A percentile compares a stretch with the other conserved stretches of the same genome.
Evolutionary conservation across 2,113 vertebrate species (phyloP).

Genomic region (Solea senegalensis): DNA sequence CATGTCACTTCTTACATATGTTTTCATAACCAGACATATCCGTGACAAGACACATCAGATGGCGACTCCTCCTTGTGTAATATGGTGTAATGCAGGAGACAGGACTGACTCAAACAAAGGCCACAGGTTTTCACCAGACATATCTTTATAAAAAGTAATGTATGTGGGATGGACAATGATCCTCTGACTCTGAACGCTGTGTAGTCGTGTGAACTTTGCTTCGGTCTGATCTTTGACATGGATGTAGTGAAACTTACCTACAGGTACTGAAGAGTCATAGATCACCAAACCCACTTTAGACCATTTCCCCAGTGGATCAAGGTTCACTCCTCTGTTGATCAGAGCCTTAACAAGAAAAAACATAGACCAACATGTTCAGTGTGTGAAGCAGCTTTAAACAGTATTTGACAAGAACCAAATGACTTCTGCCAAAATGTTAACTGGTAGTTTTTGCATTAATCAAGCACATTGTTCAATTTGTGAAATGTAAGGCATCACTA

Average conservation of each 20-base stretch:
- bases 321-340: conserved; percentile 96
- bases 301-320: conserved; percentile 97
- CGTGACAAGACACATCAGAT: too few species aligned
- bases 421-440: not conserved
- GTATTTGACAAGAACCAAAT: not conserved
- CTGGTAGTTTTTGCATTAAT: not conserved
- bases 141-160: too few species aligned
- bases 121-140: too few species aligned
- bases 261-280: conserved; percentile 94
- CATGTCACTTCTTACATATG: too few species aligned
- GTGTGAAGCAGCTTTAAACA: not conserved
- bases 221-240: not conserved
- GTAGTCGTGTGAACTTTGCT: too few species aligned
- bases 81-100: too few species aligned
- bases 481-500: conserved; percentile 14
- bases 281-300: conserved; percentile 95
- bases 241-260: conserved; percentile 82
- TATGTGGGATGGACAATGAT: too few species aligned
- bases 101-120: too few species aligned
- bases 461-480: not conserved
- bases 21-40: too few species aligned
- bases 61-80: too few species aligned
- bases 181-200: too few species aligned
- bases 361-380: not conserved
- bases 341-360: conserved; percentile 83